Base-by-base conservation (phyloP, 2,113 vertebrate genomes). In the Crotalus helleri region DNA sequence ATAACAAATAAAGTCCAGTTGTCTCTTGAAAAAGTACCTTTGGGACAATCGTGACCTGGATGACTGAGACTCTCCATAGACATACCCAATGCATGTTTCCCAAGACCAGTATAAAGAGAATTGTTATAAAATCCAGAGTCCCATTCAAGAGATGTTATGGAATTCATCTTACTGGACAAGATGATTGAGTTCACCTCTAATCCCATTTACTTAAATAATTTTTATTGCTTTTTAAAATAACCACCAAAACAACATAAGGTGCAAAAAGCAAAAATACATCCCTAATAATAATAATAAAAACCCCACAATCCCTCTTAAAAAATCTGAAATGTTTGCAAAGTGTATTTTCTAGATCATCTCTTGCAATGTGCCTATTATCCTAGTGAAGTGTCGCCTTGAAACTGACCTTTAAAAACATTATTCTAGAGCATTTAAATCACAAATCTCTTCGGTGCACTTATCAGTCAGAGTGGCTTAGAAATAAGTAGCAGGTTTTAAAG, bases 361-460 rank as follows among this genome's bases (percentile, higher is more conserved):
- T 51, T 33, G 24, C 85, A 33, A 24, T 0, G 3, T 61, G 39
- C 17, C 44, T 33, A 23, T 85, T 15, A 33, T 53, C 91, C 89
- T 64, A 33, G 53, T 94, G 87, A 93, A 81, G 21, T 44, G 91
- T 19, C 91, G 94, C 85, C 90, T 85, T 90, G 94, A 89, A 96
- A 95, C 58, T 59, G 94, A 88, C 90, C 61, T 93, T 89, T 92
- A 55, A 87, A 46, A 91, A 96, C 93, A 93, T 91, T 94, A 91
- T 95, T 91, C 92, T 94, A 92, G 54, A 85, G 33, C 26, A 8
- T 87, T 92, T 96, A 91, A 94, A 91, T 95, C 93, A 23, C 6
- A 90, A 92, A 8, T n/a, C 91, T 95, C 85, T 93, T 3, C 39
- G 1, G 81, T 46, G 57, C n/a, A 91, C 69, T 96, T 88, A 51